Evolutionary conservation across 53 echinoderm and acorn worm genomes (phyloP).

Genomic region (Patiria pectinifera): DNA sequence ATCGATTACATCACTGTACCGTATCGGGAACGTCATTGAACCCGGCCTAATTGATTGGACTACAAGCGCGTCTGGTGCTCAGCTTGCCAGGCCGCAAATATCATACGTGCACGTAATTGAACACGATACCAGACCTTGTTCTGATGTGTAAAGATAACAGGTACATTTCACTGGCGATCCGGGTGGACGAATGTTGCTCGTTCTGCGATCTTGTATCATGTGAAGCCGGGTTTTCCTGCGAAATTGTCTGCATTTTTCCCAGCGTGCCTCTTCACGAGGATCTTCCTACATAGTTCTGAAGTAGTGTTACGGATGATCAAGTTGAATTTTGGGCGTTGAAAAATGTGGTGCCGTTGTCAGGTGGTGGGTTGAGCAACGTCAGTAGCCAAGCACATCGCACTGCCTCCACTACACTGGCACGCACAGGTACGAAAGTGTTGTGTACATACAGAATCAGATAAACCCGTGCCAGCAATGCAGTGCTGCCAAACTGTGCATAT

Average conservation of each 20-base stretch:
- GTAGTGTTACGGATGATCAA: background rate
- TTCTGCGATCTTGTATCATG: background rate
- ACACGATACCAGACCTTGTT: constrained; percentile 31
- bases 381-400: too few relatives aligned
- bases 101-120: background rate
- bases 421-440: background rate
- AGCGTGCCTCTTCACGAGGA: background rate
- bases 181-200: background rate
- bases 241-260: background rate
- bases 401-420: background rate
- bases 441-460: too few relatives aligned
- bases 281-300: background rate
- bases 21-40: constrained; percentile 56
- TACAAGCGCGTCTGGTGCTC: constrained; percentile 44
- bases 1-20: constrained; percentile 33
- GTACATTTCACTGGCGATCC: background rate
- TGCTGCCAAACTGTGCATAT: too few relatives aligned
- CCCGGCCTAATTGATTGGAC: constrained; percentile 48
- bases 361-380: constrained; percentile 2
- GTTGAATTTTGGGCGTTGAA: background rate
- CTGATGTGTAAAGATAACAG: constrained; percentile 33
- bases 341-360: constrained; percentile 28
- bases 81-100: background rate
- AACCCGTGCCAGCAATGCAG: too few relatives aligned
- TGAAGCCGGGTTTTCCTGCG: background rate